These are phyloP conservation scores for Chrysolina americana DNA, from an alignment of 2,888 invertebrate species.

Conservation along the genomic window DNA sequence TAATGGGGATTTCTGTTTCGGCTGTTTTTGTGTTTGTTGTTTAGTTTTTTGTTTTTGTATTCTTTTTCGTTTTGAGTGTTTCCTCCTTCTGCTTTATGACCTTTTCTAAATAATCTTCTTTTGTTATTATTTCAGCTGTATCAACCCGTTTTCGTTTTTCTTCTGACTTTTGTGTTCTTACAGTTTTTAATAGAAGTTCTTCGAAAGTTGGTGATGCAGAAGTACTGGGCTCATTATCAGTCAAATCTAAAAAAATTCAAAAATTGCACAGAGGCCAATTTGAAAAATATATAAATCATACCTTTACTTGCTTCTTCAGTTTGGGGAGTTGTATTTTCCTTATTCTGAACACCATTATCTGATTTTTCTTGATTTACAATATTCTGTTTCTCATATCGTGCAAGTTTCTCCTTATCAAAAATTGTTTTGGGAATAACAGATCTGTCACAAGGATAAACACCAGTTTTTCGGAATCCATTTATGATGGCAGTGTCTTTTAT, in stretches of 20 bases:
- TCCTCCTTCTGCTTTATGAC: slow-evolving; percentile 25
- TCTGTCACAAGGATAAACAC: slow-evolving; percentile 22
- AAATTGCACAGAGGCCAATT: slow-evolving; percentile 22
- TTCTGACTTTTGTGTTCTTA: slow-evolving; percentile 25
- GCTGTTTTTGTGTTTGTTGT: slow-evolving; percentile 21
- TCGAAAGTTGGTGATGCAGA: slow-evolving; percentile 23
- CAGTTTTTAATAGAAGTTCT: slow-evolving; percentile 22
- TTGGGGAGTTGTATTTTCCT: slow-evolving; percentile 15
- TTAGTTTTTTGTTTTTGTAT: slow-evolving; percentile 19
- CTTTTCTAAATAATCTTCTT: slow-evolving; percentile 25
- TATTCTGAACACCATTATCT: slow-evolving; percentile 14
- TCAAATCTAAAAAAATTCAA: slow-evolving; percentile 14
- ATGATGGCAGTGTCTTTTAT: slow-evolving; percentile 24
- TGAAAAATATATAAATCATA: slow-evolving; percentile 12
- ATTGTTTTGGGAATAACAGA: slow-evolving; percentile 24
- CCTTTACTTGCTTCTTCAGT: slow-evolving; percentile 12
- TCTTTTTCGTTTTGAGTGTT: slow-evolving; percentile 13
- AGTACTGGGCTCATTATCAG: slow-evolving; percentile 25
- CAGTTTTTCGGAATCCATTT: slow-evolving; percentile 32
- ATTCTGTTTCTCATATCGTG: slow-evolving; percentile 26
- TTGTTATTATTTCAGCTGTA: slow-evolving; percentile 27
- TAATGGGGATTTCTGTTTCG: not conserved
- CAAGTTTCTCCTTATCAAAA: slow-evolving; percentile 27
- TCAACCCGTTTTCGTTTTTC: slow-evolving; percentile 7
- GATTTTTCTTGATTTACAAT: slow-evolving; percentile 12